phyloP scores from a whole-genome alignment of 2,888 invertebrate genomes.

The Drosophila kokeensis region DNA sequence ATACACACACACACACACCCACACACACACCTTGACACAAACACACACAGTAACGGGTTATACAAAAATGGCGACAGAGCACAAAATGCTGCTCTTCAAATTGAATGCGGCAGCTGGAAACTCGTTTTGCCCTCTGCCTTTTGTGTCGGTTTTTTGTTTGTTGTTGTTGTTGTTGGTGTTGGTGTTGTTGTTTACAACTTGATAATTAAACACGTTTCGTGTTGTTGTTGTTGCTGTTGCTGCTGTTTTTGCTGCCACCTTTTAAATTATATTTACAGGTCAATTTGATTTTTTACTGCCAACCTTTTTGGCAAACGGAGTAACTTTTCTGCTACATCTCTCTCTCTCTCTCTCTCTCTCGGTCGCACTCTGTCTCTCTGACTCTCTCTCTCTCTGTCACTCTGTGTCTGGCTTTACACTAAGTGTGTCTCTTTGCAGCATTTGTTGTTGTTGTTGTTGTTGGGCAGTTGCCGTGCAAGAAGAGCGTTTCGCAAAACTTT shows the following conservation, averaged over 20 bases:
- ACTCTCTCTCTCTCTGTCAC: neutral
- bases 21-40: slow-evolving; percentile 19
- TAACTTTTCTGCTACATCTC: slow-evolving; percentile 42
- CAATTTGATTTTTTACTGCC: slow-evolving; percentile 75
- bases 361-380: slow-evolving; percentile 1
- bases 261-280: slow-evolving; percentile 79
- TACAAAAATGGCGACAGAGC: slow-evolving; percentile 49
- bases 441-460: slow-evolving; percentile 27
- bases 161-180: slow-evolving; percentile 7
- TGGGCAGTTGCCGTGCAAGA: slow-evolving; percentile 44
- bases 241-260: slow-evolving; percentile 62
- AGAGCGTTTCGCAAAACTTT: slow-evolving; percentile 65
- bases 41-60: slow-evolving; percentile 1
- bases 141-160: slow-evolving; percentile 31
- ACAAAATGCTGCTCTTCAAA: slow-evolving; percentile 48
- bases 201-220: slow-evolving; percentile 75
- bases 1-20: slow-evolving; percentile 14
- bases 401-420: slow-evolving; percentile 1
- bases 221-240: slow-evolving; percentile 37
- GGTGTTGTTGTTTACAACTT: slow-evolving; percentile 74
- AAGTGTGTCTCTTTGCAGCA: slow-evolving; percentile 31
- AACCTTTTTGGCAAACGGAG: slow-evolving; percentile 51
- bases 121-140: slow-evolving; percentile 5
- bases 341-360: slow-evolving; percentile 1
- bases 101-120: slow-evolving; percentile 57